These are phyloP conservation scores for Mythimna pallens DNA, from an alignment of 2,888 invertebrate genomes.

Conservation along the genomic window DNA sequence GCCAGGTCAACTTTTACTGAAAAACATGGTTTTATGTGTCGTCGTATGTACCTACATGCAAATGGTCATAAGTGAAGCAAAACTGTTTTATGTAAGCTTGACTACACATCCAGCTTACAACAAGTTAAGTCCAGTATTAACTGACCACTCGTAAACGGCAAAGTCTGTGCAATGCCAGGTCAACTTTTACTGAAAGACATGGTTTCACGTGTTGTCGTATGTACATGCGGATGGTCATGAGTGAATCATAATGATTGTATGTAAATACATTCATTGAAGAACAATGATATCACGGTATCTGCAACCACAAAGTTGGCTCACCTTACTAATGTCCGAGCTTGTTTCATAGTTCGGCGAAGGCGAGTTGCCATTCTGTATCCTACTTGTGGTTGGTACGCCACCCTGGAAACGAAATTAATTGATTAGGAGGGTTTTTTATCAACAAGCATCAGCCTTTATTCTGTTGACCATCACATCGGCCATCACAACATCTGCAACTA, in stretches of 20 bases:
- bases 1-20: not conserved
- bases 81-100: not conserved
- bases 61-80: constrained; percentile 8
- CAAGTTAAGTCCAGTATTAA: constrained; percentile 5
- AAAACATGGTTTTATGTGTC: not conserved
- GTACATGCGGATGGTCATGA: not conserved
- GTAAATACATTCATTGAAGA: constrained; percentile 33
- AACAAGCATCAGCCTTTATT: too few species aligned
- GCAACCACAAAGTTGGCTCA: constrained; percentile 54
- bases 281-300: constrained; percentile 42
- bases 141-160: not conserved
- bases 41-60: not conserved
- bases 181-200: not conserved
- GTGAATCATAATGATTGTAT: constrained; percentile 41
- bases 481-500: too few species aligned
- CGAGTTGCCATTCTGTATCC: constrained; percentile 64
- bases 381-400: constrained; percentile 71
- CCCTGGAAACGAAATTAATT: constrained; percentile 64
- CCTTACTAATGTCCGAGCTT: constrained; percentile 69
- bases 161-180: not conserved
- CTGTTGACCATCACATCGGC: too few species aligned
- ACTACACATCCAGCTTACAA: not conserved
- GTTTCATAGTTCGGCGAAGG: constrained; percentile 70
- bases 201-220: not conserved
- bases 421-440: not conserved